These are phyloP conservation scores for Danio aesculapii DNA, from an alignment of 2,797 vertebrate genomes.

Conservation along the genomic window DNA sequence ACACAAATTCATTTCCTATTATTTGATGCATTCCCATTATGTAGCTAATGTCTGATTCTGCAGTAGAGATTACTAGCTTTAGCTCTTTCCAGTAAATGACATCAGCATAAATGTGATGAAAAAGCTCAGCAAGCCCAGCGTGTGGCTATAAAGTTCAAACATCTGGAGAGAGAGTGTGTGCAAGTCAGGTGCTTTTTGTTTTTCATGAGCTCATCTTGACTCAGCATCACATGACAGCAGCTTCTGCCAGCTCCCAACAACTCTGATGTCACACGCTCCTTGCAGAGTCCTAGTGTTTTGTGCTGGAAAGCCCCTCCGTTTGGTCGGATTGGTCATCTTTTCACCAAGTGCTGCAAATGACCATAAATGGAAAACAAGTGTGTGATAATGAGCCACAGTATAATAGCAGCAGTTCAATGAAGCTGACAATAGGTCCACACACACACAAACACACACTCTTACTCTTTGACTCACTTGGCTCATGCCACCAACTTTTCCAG, in stretches of 20 bases:
- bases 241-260: constrained; percentile 22
- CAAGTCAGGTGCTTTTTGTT: constrained; percentile 39
- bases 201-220: constrained; percentile 53
- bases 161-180: constrained; percentile 34
- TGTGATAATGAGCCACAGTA: background rate
- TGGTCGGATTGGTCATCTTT: constrained; percentile 10
- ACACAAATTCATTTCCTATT: too few relatives aligned
- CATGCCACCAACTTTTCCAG: constrained; percentile 42
- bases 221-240: constrained; percentile 53
- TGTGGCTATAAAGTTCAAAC: constrained; percentile 11
- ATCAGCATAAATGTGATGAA: constrained; percentile 15
- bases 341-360: constrained; percentile 7
- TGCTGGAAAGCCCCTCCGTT: constrained; percentile 38
- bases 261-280: constrained; percentile 20
- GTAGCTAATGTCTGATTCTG: background rate
- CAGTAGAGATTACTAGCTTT: background rate
- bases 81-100: constrained; percentile 20
- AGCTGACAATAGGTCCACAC: constrained; percentile 42
- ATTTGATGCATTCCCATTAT: too few relatives aligned
- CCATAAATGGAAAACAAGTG: constrained; percentile 50
- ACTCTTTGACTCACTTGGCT: constrained; percentile 43
- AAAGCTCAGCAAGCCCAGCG: background rate
- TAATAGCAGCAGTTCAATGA: constrained; percentile 36
- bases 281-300: constrained; percentile 2
- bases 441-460: constrained; percentile 13